Base-by-base conservation (phyloP, 2,888 invertebrate genomes). In the Rhagium mordax region DNA sequence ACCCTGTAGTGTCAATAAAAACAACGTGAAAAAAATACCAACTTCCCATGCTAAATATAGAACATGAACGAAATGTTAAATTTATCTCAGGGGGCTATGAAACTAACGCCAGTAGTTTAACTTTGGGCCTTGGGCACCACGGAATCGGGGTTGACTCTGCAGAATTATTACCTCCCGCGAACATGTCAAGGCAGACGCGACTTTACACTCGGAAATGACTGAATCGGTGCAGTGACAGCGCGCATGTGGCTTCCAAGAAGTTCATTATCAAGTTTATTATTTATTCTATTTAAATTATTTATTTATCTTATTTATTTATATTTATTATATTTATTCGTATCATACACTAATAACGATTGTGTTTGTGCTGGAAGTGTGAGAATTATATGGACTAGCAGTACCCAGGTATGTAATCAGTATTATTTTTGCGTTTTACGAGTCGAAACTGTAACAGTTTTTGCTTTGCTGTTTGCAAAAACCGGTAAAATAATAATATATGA, bases 41-140 rank as follows among this genome's bases (percentile, higher is more conserved):
- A 84, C 85, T 85, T 84, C 85, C 84, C 83, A 83, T 82, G 81
- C 85, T 86, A 86, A 85, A 85, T 85, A 85, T 86, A 86, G 83
- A 71, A 70, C 75, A 80, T 83, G 85, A 82, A 84, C 84, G 83
- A 84, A 83, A 81, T 82, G 83, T 83, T 85, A 85, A 85, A 85
- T 83, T 84, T 85, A 85, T 84, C 83, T 81, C 82, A 74, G 76
- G 78, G 77, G 74, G 72, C 74, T 72, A 51, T 48, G 69, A 21
- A 64, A 70, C 73, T 60, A 76, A 72, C 71, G 77, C 74, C 72
- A 68, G 70, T 72, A 74, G 77, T 77, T 70, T 73, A 75, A 71
- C 74, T 77, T 74, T 74, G 77, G 75, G 75, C 70, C 74, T 71
- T 71, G 71, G 71, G 72, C 73, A 68, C 72, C 77, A 57, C 65